Base-by-base conservation (phyloP, 2,888 invertebrate species). In the Drosophila barbarae region DNA sequence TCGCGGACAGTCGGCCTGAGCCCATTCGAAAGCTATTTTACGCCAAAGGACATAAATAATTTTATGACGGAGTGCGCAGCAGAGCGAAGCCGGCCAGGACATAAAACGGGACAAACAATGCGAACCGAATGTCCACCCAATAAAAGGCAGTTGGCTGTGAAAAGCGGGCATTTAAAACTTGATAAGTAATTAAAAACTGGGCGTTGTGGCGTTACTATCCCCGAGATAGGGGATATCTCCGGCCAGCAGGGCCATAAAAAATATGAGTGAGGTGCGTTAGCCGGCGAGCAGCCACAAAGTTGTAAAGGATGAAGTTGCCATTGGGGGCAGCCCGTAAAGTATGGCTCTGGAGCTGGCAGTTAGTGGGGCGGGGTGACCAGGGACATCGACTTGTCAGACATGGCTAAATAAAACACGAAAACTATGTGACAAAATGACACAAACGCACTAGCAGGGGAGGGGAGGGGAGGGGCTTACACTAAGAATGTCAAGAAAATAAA, bases 391-490 rank as follows among this genome's bases (percentile, higher is more conserved):
- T 64, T 63, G 57, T 34, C 68, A 54, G 52, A 59, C 63, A 46
- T 42, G 59, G 54, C 70, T 74, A 80, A 85, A 85, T 85, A 85
- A 83, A 85, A 85, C 77, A 83, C 74, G 83, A 83, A 81, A 85
- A 83, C 71, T 80, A 85, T 80, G 85, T 85, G 85, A 83, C 72
- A 80, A 79, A 74, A 72, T 72, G 72, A 51, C 59, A 64, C 60
- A 71, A 55, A 77, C 65, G 75, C 72, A 74, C 60, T 58, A 30
- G 35, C 47, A 9, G 21, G 30, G 50, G 9, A 8, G 9, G 28
- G 28, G 38, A 6, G 36, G 28, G 28, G 56, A 23, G 3, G 51
- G 55, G 65, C 68, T 68, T 56, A 56, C 71, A 68, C 73, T 75
- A 71, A 76, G 83, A 77, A 72, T 77, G 77, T 77, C 71, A 66